phyloP scores from a whole-genome alignment of 2,797 vertebrate species.

The Miichthys miiuy region DNA sequence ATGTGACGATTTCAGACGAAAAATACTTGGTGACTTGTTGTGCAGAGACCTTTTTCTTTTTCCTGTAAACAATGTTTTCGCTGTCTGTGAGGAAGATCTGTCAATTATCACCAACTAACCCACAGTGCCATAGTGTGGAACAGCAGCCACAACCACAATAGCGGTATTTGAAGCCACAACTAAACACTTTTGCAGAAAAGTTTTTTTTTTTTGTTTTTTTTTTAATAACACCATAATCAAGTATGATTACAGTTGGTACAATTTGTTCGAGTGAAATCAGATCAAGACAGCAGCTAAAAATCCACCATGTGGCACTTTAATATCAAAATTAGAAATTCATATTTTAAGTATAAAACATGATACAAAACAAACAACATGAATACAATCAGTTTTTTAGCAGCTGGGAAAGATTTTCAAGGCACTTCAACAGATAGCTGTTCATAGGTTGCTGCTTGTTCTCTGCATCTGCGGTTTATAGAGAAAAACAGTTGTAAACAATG shows the following conservation, averaged over 20 bases:
- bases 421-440: conserved; percentile 89
- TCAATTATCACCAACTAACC: background rate
- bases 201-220: no score
- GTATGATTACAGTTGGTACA: fast-evolving
- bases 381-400: conserved; percentile 85
- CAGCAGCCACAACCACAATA: background rate
- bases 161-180: background rate
- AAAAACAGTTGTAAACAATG: conserved; percentile 4
- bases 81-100: background rate
- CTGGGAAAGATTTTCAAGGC: conserved; percentile 90
- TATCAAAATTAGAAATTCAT: conserved; percentile 33
- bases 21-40: no score
- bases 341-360: conserved; percentile 43
- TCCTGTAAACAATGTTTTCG: background rate
- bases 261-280: background rate
- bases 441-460: conserved; percentile 79
- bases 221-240: background rate
- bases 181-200: background rate
- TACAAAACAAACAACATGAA: conserved; percentile 49
- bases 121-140: background rate
- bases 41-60: background rate
- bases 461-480: conserved; percentile 77
- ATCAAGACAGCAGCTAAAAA: background rate
- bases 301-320: conserved; percentile 54
- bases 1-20: no score